Conservation (phyloP, 2,797 vertebrate species). For the Cryptoprocta ferox region DNA sequence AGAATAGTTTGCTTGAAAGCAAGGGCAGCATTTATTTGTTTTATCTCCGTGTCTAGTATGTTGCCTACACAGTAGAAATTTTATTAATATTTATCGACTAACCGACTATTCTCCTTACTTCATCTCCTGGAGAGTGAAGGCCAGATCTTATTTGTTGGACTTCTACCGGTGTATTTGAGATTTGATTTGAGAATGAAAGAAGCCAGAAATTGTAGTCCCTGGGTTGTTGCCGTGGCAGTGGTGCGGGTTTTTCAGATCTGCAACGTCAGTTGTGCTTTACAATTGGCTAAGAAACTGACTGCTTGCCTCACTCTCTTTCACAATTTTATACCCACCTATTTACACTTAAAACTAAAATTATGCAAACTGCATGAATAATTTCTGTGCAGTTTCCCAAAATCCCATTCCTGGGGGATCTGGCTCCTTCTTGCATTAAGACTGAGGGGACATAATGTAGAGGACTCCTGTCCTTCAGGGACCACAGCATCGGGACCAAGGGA, state of each 20-base stretch:
- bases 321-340: not conserved
- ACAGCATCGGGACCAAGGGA: not conserved
- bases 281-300: not conserved
- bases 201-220: not conserved
- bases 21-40: not conserved
- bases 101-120: not conserved
- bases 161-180: not conserved
- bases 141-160: not conserved
- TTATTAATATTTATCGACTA: not conserved
- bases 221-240: not conserved
- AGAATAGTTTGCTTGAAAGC: not conserved
- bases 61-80: not conserved
- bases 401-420: not conserved
- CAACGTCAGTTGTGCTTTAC: not conserved
- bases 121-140: not conserved
- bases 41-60: not conserved
- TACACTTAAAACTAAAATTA: conserved; percentile 12
- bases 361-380: not conserved
- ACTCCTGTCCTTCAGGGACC: not conserved
- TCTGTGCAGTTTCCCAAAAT: not conserved
- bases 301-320: not conserved
- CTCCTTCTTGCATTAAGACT: not conserved
- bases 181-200: not conserved
- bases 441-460: rapidly evolving
- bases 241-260: not conserved